phyloP scores from a whole-genome alignment of 2,797 vertebrate genomes.

The Pteropus rufus region DNA sequence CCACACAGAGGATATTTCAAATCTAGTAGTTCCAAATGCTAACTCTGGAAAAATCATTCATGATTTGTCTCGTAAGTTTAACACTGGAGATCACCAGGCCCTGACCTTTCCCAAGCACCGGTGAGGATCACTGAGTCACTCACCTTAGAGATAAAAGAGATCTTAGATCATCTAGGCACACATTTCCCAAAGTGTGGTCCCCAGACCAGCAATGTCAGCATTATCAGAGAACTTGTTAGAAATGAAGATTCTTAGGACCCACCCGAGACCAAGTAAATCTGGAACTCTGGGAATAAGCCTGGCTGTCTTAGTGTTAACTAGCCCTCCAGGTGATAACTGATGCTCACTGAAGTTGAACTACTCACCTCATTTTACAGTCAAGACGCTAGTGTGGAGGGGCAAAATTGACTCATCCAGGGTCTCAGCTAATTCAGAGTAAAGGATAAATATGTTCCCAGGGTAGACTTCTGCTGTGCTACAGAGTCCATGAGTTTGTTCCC shows the following conservation, averaged over 20 bases:
- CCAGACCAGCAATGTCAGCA: neutral
- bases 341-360: neutral
- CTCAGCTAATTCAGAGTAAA: neutral
- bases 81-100: neutral
- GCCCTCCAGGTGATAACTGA: neutral
- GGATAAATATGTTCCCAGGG: neutral
- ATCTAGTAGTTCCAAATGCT: neutral
- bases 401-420: neutral
- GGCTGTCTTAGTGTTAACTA: neutral
- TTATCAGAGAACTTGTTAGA: neutral
- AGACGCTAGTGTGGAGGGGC: neutral
- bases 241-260: neutral
- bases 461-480: neutral
- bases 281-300: neutral
- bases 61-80: neutral
- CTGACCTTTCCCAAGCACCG: neutral
- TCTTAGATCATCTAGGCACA: neutral
- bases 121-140: neutral
- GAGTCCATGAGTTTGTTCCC: neutral
- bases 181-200: neutral
- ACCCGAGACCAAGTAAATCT: neutral
- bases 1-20: neutral
- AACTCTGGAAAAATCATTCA: neutral
- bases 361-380: neutral
- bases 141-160: neutral